Base-by-base conservation (phyloP, 2,113 vertebrate species). In the Polypterus senegalus region DNA sequence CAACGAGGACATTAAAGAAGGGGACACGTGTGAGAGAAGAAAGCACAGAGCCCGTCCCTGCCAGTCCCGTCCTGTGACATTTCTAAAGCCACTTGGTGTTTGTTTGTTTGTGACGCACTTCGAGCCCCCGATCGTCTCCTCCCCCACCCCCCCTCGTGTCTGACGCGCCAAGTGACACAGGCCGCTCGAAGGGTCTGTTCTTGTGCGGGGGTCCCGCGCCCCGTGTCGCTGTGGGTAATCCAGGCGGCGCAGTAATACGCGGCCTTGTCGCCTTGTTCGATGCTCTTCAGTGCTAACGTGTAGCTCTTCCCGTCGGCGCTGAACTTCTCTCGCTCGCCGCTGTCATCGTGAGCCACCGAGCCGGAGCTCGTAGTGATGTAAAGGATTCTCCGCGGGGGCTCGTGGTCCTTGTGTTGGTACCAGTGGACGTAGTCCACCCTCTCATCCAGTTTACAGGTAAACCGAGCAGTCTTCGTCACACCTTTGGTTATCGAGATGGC, bases 401-500 rank as follows among this genome's bases (percentile, higher is more conserved):
- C 53, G 27, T 7, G 27, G 5, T 57, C 52, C 44, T 52, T 46
- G 45, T 47, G 46, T 43, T 2, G 0, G 6, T 67, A 61, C 56
- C 65, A 65, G 9, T 65, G 52, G 3, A 67, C 5, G 3, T 7
- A 61, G 2, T 27, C 27, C 27, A 27, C 27, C 27, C 2, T 27
- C 27, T 27, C 27, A 27, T 3, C 27, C 5, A 59, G 52, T 46
- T 53, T 63, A 4, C 69, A 75, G 10, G 3, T 5, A 46, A 75
- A 63, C 9, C 6, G 0, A 0, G 0, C 61, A 46, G 51, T 68
- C 8, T 2, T 54, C 5, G 2, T 1, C 44, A 49, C 0, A 3
- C 7, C 46, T 49, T 47, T 63, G 10, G 60, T 68, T 46, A 61
- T 1, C 5, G 54, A 67, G 47, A 66, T 4, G 51, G 60, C n/a